These are phyloP conservation scores for Eidolon dupreanum DNA, from an alignment of 2,797 vertebrate genomes.

Conservation along the genomic window DNA sequence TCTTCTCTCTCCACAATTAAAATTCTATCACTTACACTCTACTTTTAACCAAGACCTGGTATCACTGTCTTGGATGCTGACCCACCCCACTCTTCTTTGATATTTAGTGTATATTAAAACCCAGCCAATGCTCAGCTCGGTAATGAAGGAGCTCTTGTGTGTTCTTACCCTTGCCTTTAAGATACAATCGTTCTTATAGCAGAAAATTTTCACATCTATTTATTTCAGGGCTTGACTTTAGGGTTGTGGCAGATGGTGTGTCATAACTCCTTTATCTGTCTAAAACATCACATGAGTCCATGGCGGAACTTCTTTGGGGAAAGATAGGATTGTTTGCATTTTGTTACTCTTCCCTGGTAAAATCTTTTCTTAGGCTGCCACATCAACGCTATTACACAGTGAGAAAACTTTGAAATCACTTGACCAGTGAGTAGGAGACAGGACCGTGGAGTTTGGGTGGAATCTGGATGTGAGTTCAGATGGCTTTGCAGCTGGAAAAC, in stretches of 20 bases:
- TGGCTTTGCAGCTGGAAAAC: background rate
- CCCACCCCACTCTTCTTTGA: background rate
- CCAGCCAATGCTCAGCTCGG: background rate
- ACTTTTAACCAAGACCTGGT: background rate
- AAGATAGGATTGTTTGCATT: background rate
- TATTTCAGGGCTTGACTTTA: background rate
- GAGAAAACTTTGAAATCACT: conserved; percentile 4
- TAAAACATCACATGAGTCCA: background rate
- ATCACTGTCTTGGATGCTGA: background rate
- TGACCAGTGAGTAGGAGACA: background rate
- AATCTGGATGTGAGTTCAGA: background rate
- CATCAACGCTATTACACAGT: background rate
- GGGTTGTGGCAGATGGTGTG: background rate
- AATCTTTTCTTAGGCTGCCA: conserved; percentile 5
- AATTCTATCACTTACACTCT: background rate
- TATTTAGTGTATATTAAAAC: background rate
- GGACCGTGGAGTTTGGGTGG: background rate
- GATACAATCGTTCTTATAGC: background rate
- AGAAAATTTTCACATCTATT: background rate
- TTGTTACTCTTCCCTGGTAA: background rate
- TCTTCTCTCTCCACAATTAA: background rate
- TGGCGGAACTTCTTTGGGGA: conserved; percentile 6
- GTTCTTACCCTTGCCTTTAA: background rate
- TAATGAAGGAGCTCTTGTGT: background rate
- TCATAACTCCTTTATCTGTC: background rate